A percentile compares a stretch with the other conserved stretches of the same genome.
phyloP scores from a whole-genome alignment of 2,888 invertebrate genomes.

The Bruchidius siliquastri region DNA sequence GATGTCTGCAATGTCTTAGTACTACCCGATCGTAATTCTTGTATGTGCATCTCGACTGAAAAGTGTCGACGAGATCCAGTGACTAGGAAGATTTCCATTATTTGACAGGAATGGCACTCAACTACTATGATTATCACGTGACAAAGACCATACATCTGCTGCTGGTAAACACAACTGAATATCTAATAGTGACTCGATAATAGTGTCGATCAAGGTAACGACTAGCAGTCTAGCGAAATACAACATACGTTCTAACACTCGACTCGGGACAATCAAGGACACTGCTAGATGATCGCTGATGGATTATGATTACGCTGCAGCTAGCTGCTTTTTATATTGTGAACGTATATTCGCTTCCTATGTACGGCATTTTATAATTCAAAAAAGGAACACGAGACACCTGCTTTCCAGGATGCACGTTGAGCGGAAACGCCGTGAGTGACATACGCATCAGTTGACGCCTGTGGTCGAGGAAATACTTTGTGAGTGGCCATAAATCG shows the following conservation, averaged over 20 bases:
- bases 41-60: too few relatives aligned
- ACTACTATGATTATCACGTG: not conserved
- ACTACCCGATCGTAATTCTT: too few relatives aligned
- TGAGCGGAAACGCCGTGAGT: not conserved
- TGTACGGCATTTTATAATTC: not conserved
- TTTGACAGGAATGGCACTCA: not conserved
- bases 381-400: not conserved
- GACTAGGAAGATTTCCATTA: too few relatives aligned
- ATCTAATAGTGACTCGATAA: not conserved
- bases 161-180: not conserved
- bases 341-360: not conserved
- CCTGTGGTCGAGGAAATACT: not conserved
- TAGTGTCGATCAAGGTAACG: not conserved
- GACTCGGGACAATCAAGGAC: not conserved
- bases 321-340: not conserved
- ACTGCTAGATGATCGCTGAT: not conserved
- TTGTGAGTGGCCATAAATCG: not conserved
- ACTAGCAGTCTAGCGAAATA: not conserved
- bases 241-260: not conserved
- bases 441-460: not conserved
- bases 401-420: not conserved
- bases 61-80: too few relatives aligned
- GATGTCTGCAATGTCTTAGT: too few relatives aligned
- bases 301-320: not conserved
- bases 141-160: not conserved